Percentiles rank a stretch among this genome's conserved stretches.
Conservation (phyloP, 2,113 vertebrate species). For the Heterocephalus glaber region DNA sequence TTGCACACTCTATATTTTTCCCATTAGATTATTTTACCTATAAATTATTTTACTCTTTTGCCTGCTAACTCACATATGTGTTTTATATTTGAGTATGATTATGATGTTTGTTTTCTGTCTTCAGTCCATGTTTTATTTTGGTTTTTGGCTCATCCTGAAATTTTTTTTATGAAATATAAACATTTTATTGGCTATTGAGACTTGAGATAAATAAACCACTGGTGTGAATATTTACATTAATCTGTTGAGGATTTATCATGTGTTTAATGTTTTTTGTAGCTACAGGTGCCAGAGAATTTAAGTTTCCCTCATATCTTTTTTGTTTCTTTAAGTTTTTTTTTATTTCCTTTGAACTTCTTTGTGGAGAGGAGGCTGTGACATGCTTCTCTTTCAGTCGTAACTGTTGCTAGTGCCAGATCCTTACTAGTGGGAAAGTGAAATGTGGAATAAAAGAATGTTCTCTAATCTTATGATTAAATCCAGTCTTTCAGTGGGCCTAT, state of each 20-base stretch:
- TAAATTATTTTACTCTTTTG: not conserved
- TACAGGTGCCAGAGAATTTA: too few relatives aligned
- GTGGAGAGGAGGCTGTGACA: not conserved
- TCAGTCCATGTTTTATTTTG: not conserved
- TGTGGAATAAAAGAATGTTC: not conserved
- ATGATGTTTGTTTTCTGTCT: not conserved
- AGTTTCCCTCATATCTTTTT: too few relatives aligned
- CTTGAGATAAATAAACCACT: not conserved
- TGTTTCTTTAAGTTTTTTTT: too few relatives aligned
- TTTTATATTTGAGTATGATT: not conserved
- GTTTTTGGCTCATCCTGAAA: not conserved
- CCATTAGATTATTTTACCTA: not conserved
- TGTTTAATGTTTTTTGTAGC: not conserved
- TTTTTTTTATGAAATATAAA: not conserved
- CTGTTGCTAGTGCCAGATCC: not conserved
- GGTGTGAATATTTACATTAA: not conserved
- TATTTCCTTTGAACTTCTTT: not conserved
- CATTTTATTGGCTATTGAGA: not conserved
- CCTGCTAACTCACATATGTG: not conserved
- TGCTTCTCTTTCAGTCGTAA: not conserved
- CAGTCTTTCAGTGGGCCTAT: not conserved
- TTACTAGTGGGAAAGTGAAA: not conserved
- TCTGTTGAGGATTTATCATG: not conserved
- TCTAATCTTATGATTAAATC: not conserved
- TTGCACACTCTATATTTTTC: not conserved